These are phyloP conservation scores for Synergus japonicus DNA, from an alignment of 2,888 invertebrate genomes.

Conservation along the genomic window DNA sequence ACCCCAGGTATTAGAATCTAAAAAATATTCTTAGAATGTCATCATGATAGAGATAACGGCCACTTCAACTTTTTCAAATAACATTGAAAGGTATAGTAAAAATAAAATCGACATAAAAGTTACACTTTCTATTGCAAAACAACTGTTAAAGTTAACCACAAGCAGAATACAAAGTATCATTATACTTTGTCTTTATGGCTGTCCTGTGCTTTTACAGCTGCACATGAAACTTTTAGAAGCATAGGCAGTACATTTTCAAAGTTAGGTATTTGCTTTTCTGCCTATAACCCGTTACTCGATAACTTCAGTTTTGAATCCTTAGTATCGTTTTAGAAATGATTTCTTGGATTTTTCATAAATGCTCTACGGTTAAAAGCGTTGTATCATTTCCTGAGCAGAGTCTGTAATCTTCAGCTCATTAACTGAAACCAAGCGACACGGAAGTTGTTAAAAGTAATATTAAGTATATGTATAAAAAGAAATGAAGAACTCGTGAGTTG, in stretches of 20 bases:
- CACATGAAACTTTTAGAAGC: slow-evolving; percentile 8
- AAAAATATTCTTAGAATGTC: not conserved
- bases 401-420: slow-evolving; percentile 37
- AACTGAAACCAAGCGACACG: slow-evolving; percentile 28
- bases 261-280: not conserved
- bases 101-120: slow-evolving; percentile 18
- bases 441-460: slow-evolving; percentile 39
- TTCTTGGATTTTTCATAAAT: not conserved
- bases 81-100: not conserved
- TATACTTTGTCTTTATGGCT: slow-evolving; percentile 19
- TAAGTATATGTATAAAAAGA: slow-evolving; percentile 16
- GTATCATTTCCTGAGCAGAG: slow-evolving; percentile 24
- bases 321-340: not conserved
- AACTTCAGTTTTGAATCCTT: not conserved
- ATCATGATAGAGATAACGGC: not conserved
- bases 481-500: not conserved
- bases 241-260: not conserved
- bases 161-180: slow-evolving; percentile 20
- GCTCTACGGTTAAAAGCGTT: slow-evolving; percentile 15
- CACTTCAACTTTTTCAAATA: not conserved
- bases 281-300: slow-evolving; percentile 5
- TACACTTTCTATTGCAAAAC: not conserved
- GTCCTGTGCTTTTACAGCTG: slow-evolving; percentile 3
- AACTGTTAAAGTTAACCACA: slow-evolving; percentile 12
- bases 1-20: not conserved